Evolutionary conservation across 1,140 invertebrate genomes (phyloP).

Genomic region (Stenopsyche tienmushanensis): DNA sequence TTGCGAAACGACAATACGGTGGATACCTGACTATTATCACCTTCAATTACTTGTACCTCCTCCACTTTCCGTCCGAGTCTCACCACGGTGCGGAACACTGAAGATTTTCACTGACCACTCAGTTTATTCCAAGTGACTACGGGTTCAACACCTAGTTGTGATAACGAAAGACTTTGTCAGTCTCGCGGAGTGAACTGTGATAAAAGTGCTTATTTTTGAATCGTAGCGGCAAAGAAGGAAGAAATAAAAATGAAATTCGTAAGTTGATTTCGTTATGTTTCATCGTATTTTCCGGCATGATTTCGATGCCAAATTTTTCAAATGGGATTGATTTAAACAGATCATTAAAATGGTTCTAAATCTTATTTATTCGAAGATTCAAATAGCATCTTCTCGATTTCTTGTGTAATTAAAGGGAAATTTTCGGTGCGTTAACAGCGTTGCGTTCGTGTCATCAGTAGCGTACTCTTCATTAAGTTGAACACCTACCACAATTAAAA

Average conservation of each 20-base stretch:
- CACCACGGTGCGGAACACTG: neutral
- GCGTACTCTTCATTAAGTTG: too few relatives aligned
- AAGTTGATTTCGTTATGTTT: constrained; percentile 18
- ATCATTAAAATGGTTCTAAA: too few relatives aligned
- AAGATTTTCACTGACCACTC: constrained; percentile 23
- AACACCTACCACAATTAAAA: too few relatives aligned
- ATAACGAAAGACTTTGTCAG: neutral
- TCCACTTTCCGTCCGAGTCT: constrained; percentile 11
- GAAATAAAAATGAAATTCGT: constrained; percentile 32
- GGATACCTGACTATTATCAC: constrained; percentile 7
- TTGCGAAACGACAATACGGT: neutral
- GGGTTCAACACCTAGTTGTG: constrained; percentile 7
- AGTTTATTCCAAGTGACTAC: constrained; percentile 24
- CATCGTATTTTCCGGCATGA: neutral
- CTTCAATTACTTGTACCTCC: constrained; percentile 17
- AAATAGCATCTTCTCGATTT: too few relatives aligned
- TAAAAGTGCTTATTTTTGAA: neutral
- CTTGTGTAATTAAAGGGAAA: too few relatives aligned
- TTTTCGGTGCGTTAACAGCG: too few relatives aligned
- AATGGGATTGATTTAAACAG: too few relatives aligned
- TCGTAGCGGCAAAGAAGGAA: neutral
- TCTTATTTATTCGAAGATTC: too few relatives aligned
- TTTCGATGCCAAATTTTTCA: neutral
- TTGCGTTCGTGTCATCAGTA: too few relatives aligned
- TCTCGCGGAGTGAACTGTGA: neutral